Evolutionary conservation across 2,888 invertebrate species (phyloP).

Genomic region (Cheilosia soror): DNA sequence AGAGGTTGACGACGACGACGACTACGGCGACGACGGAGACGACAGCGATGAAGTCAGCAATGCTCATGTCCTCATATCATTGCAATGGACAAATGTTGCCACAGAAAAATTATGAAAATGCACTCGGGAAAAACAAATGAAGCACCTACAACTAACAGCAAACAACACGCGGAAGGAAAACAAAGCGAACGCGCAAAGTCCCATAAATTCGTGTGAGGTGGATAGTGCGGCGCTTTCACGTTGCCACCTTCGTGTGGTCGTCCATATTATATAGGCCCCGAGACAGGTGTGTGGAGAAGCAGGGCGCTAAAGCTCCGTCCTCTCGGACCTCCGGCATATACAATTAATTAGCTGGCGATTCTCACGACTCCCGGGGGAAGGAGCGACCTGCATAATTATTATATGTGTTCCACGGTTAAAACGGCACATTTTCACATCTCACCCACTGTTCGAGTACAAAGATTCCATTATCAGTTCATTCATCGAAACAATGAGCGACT

Average conservation of each 20-base stretch:
- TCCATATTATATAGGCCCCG: not conserved
- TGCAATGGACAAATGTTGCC: slow-evolving; percentile 74
- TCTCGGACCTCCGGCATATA: slow-evolving; percentile 62
- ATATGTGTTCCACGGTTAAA: slow-evolving; percentile 64
- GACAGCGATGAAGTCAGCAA: slow-evolving; percentile 66
- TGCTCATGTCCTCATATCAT: slow-evolving; percentile 75
- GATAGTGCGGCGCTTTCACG: slow-evolving; percentile 58
- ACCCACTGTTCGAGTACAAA: slow-evolving; percentile 62
- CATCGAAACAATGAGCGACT: slow-evolving; percentile 41
- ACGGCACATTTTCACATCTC: slow-evolving; percentile 72
- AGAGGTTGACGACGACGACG: slow-evolving; percentile 37
- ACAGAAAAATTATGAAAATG: slow-evolving; percentile 75
- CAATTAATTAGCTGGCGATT: slow-evolving; percentile 72
- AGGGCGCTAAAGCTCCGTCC: slow-evolving; percentile 40
- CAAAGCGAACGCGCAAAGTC: slow-evolving; percentile 66
- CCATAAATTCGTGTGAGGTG: slow-evolving; percentile 63
- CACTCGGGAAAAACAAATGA: slow-evolving; percentile 67
- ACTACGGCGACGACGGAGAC: slow-evolving; percentile 13
- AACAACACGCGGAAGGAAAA: slow-evolving; percentile 65
- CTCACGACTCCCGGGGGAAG: slow-evolving; percentile 64
- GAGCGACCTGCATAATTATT: slow-evolving; percentile 61
- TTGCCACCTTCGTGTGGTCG: slow-evolving; percentile 55
- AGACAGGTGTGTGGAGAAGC: slow-evolving; percentile 47
- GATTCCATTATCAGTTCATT: slow-evolving; percentile 65
- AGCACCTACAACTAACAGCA: slow-evolving; percentile 57